A percentile compares a stretch with the other conserved stretches of the same genome.
These are phyloP conservation scores for Calosoma granatense DNA, from an alignment of 1,140 invertebrate species.

Conservation along the genomic window DNA sequence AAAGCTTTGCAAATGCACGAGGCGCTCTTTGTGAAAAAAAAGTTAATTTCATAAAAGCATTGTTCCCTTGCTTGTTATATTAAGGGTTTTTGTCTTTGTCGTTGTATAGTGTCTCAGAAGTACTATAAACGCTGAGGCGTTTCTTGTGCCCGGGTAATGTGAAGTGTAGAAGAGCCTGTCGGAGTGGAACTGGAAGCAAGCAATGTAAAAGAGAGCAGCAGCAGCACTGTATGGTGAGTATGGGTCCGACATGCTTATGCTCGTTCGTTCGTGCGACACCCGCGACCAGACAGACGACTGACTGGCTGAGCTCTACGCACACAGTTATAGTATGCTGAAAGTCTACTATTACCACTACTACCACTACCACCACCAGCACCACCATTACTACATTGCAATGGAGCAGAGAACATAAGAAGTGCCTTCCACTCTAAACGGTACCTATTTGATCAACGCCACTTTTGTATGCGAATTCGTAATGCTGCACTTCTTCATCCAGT, in stretches of 20 bases:
- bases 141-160: neutral
- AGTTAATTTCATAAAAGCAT: constrained; percentile 4
- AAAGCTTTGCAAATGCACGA: neutral
- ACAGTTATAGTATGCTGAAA: no score
- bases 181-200: no score
- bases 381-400: no score
- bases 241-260: no score
- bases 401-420: neutral
- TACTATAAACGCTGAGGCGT: neutral
- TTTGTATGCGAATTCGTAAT: constrained; percentile 20
- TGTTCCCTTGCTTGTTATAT: neutral
- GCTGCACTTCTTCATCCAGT: constrained; percentile 15
- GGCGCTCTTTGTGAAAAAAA: constrained; percentile 2
- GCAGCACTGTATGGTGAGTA: no score
- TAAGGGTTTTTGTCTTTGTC: neutral
- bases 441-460: constrained; percentile 2
- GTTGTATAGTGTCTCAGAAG: neutral
- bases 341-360: no score
- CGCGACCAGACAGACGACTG: no score
- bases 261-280: no score
- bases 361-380: no score
- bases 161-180: no score
- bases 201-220: no score
- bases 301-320: no score
- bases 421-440: neutral